Conservation (phyloP, 1,140 invertebrate species). For the Copidosoma floridanum region DNA sequence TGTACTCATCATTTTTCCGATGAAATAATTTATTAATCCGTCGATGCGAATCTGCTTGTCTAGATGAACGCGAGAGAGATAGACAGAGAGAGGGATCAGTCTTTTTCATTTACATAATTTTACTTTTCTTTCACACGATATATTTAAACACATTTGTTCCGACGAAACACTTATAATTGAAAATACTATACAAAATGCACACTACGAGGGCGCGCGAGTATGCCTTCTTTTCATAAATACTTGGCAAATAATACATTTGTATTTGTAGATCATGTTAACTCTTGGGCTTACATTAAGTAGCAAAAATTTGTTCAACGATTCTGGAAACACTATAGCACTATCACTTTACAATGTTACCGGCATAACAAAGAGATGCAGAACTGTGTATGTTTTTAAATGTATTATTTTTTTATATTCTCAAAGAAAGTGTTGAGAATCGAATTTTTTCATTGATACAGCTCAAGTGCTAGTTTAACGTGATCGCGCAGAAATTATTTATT, state of each 20-base stretch:
- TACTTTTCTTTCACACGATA: not conserved
- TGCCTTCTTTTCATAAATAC: too few species aligned
- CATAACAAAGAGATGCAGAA: slow-evolving; percentile 12
- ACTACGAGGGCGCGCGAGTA: not conserved
- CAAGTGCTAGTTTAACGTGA: not conserved
- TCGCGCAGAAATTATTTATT: too few species aligned
- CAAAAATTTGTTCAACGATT: slow-evolving; percentile 5
- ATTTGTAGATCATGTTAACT: not conserved
- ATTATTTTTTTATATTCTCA: too few species aligned
- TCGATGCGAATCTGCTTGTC: not conserved
- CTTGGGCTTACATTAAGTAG: slow-evolving; percentile 17
- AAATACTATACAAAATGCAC: slow-evolving; percentile 6
- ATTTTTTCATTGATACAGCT: slow-evolving; percentile 2
- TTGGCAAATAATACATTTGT: slow-evolving; percentile 2
- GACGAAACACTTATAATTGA: slow-evolving; percentile 7
- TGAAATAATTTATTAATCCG: slow-evolving; percentile 5
- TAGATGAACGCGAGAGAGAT: slow-evolving; percentile 14
- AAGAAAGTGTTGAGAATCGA: too few species aligned
- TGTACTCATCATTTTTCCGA: slow-evolving; percentile 10
- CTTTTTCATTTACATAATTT: slow-evolving; percentile 2
- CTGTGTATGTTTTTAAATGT: too few species aligned
- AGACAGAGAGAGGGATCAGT: slow-evolving; percentile 24
- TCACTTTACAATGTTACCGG: slow-evolving; percentile 15
- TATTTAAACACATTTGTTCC: not conserved
- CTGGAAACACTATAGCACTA: slow-evolving; percentile 17